These are phyloP conservation scores for Pantherophis vulpinus DNA, from an alignment of 2,797 vertebrate species.

Conservation along the genomic window DNA sequence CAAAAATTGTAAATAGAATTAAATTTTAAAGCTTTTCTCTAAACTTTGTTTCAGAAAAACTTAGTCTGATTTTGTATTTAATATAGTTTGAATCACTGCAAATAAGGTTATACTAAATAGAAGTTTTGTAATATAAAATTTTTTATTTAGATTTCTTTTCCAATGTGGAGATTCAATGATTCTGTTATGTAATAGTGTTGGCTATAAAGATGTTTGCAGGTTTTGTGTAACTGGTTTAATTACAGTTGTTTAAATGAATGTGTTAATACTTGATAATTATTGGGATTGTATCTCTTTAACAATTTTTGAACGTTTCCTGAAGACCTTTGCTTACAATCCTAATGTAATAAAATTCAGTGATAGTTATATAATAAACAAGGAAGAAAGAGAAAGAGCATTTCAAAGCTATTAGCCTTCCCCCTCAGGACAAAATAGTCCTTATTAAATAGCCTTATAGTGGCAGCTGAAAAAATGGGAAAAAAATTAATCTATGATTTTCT, in stretches of 20 bases:
- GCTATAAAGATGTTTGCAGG: background rate
- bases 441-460: background rate
- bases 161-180: background rate
- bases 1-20: background rate
- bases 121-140: background rate
- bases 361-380: background rate
- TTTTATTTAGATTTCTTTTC: background rate
- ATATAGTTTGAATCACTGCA: background rate
- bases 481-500: background rate
- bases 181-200: background rate
- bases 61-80: background rate
- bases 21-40: background rate
- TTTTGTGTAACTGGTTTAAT: background rate
- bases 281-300: background rate
- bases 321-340: background rate
- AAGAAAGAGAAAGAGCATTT: background rate
- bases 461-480: background rate
- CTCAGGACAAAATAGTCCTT: background rate
- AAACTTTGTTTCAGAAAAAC: background rate
- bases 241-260: background rate
- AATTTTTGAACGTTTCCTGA: background rate
- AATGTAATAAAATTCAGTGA: background rate
- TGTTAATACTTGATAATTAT: background rate
- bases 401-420: too few species aligned
- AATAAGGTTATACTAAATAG: background rate